These are phyloP conservation scores for Dryomyza anilis DNA, from an alignment of 2,888 invertebrate species.

Conservation along the genomic window DNA sequence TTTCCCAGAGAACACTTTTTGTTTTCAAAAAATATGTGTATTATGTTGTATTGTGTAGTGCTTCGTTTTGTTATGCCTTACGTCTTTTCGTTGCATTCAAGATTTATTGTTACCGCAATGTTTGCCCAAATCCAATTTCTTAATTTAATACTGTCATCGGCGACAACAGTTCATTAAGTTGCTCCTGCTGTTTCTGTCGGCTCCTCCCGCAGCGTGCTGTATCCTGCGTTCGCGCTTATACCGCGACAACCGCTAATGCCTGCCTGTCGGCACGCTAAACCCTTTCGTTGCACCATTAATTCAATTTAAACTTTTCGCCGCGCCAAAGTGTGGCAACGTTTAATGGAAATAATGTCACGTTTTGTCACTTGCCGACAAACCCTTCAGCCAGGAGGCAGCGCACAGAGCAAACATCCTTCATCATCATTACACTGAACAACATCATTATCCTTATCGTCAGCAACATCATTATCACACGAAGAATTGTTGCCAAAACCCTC, in stretches of 20 bases:
- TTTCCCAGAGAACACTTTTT: too few species aligned
- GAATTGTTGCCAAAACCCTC: not conserved
- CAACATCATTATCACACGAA: not conserved
- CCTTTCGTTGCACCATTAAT: conserved; percentile 12
- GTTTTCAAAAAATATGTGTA: too few species aligned
- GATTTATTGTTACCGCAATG: conserved; percentile 6
- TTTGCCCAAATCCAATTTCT: conserved; percentile 16
- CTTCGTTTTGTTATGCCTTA: too few species aligned
- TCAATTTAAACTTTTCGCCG: conserved; percentile 19
- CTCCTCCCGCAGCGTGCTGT: not conserved
- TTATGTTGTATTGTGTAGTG: too few species aligned
- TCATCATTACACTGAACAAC: too few species aligned
- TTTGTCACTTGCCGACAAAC: not conserved
- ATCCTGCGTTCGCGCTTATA: not conserved
- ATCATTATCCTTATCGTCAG: too few species aligned
- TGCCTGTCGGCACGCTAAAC: not conserved
- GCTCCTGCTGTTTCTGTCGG: too few species aligned
- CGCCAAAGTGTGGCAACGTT: conserved; percentile 1
- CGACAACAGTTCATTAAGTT: conserved; percentile 18
- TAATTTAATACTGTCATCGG: conserved; percentile 27
- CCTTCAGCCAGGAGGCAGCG: too few species aligned
- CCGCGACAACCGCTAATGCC: conserved; percentile 15
- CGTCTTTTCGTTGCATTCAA: too few species aligned
- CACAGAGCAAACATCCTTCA: too few species aligned
- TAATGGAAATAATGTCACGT: conserved; percentile 15